These are phyloP conservation scores for Rhimphoctona megacephalus DNA, from an alignment of 2,888 invertebrate genomes.

Conservation along the genomic window DNA sequence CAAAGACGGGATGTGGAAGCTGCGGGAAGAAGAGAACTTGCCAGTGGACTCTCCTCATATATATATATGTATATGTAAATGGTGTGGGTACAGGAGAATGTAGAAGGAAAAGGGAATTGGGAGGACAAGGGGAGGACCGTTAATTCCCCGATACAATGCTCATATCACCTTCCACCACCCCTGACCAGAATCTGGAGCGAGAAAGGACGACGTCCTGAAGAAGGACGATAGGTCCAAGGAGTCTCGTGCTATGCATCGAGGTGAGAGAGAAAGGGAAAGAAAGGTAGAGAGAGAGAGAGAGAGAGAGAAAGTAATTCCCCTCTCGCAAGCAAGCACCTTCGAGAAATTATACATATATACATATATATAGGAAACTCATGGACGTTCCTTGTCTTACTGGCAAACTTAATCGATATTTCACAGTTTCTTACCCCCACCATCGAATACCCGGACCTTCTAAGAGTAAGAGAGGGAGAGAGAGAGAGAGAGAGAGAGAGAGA, in stretches of 20 bases:
- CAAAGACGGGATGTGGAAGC: constrained; percentile 64
- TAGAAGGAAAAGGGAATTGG: constrained; percentile 68
- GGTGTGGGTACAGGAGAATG: constrained; percentile 63
- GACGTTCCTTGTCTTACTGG: constrained; percentile 85
- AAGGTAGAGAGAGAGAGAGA: constrained; percentile 37
- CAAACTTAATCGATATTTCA: constrained; percentile 85
- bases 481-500: constrained; percentile 35
- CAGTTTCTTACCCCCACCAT: constrained; percentile 85
- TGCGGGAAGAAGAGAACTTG: constrained; percentile 52
- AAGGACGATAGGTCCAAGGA: constrained; percentile 47
- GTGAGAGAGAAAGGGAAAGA: constrained; percentile 31
- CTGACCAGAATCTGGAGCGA: constrained; percentile 77
- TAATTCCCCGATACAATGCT: constrained; percentile 85
- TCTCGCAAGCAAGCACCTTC: constrained; percentile 58
- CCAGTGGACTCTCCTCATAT: constrained; percentile 27
- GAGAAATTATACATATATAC: constrained; percentile 46
- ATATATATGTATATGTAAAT: constrained; percentile 15
- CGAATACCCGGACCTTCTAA: constrained; percentile 57
- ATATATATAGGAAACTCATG: constrained; percentile 73
- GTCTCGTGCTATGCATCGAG: constrained; percentile 48
- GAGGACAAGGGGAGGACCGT: constrained; percentile 80
- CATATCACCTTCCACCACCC: constrained; percentile 84
- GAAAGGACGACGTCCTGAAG: constrained; percentile 48
- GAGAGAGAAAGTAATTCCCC: constrained; percentile 42
- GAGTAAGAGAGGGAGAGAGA: constrained; percentile 26